Evolutionary conservation across 2,797 vertebrate species (phyloP).

Genomic region (Oreochromis mossambicus): DNA sequence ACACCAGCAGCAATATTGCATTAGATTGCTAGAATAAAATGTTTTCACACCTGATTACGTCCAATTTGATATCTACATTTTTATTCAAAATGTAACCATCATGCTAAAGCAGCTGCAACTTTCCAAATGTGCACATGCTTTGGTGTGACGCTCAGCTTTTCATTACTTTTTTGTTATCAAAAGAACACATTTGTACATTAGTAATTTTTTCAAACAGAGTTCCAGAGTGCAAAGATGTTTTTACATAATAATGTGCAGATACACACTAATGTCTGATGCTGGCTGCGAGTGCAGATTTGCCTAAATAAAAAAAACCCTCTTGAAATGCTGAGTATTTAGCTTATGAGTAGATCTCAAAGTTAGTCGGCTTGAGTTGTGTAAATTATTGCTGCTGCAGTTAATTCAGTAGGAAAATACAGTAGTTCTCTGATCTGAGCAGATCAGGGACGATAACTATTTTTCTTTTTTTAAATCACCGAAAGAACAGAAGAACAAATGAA

Average conservation of each 20-base stretch:
- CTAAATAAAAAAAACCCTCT: fast-evolving
- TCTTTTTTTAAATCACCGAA: neutral
- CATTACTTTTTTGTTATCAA: neutral
- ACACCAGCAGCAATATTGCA: neutral
- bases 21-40: neutral
- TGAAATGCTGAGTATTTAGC: neutral
- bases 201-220: neutral
- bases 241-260: neutral
- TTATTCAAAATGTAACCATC: neutral
- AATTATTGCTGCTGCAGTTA: neutral
- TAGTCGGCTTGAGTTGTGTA: neutral
- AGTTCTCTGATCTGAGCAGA: neutral
- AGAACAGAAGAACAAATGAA: neutral
- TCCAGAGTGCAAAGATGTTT: neutral
- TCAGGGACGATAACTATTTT: neutral
- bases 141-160: neutral
- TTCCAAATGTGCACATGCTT: neutral
- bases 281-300: fast-evolving
- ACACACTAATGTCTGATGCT: neutral
- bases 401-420: neutral
- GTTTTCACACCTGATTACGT: neutral
- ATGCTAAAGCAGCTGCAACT: neutral
- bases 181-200: neutral
- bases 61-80: neutral
- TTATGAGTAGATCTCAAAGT: neutral